Evolutionary conservation across 2,113 vertebrate species (phyloP).

Genomic region (Lamprotornis superbus): DNA sequence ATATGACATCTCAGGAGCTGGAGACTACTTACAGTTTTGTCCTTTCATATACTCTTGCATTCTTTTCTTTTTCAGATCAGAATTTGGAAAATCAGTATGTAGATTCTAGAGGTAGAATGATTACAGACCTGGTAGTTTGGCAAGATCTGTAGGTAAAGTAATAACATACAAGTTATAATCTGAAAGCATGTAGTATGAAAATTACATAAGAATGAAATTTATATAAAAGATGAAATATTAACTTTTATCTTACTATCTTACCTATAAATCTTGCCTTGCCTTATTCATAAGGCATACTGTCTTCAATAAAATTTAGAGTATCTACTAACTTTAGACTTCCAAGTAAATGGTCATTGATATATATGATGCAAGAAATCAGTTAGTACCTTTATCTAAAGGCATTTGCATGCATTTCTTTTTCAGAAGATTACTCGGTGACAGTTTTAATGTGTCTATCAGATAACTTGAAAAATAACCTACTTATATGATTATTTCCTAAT

Average conservation of each 20-base stretch:
- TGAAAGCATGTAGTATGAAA: not conserved
- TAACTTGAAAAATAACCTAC: not conserved
- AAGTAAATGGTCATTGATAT: not conserved
- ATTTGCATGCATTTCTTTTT: not conserved
- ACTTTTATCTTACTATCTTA: not conserved
- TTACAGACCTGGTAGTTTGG: not conserved
- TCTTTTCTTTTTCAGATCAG: not conserved
- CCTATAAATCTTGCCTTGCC: constrained; percentile 24
- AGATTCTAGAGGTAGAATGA: constrained; percentile 22
- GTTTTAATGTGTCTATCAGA: not conserved
- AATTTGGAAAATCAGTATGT: constrained; percentile 21
- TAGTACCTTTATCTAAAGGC: not conserved
- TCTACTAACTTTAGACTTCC: not conserved
- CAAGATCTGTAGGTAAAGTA: constrained; percentile 30
- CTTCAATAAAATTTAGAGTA: not conserved
- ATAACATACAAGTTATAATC: not conserved
- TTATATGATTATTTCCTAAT: not conserved
- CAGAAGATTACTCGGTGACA: not conserved
- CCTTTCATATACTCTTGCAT: not conserved
- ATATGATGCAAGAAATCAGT: not conserved
- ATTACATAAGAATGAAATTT: not conserved
- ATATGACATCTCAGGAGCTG: not conserved
- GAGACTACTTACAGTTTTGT: not conserved
- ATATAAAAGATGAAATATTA: not conserved
- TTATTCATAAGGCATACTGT: not conserved